These are phyloP conservation scores for Brachionus plicatilis DNA, from an alignment of 1,140 invertebrate genomes.

Conservation along the genomic window DNA sequence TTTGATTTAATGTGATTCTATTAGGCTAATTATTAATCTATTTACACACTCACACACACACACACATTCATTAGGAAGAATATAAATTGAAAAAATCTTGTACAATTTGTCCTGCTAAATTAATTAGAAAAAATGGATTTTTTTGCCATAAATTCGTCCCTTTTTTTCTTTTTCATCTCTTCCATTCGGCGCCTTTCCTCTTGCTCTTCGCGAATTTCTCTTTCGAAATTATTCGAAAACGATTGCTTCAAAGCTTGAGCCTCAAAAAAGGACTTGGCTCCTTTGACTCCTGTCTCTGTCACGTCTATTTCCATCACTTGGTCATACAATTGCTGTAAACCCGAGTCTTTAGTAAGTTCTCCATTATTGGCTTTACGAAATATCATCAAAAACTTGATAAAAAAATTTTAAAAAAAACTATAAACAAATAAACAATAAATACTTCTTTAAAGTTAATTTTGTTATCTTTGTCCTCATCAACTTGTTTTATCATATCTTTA, in stretches of 20 bases:
- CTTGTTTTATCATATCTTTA: slow-evolving; percentile 77
- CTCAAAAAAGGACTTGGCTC: slow-evolving; percentile 55
- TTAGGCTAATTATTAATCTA: background rate
- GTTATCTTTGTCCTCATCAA: slow-evolving; percentile 40
- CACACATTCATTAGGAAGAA: background rate
- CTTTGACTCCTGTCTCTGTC: slow-evolving; percentile 51
- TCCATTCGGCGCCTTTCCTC: slow-evolving; percentile 37
- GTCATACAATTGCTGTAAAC: slow-evolving; percentile 43
- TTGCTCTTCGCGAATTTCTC: slow-evolving; percentile 41
- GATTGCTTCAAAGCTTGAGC: slow-evolving; percentile 45
- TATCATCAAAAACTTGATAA: slow-evolving; percentile 33
- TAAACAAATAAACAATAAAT: background rate
- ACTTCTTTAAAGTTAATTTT: slow-evolving; percentile 40
- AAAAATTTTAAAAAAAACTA: background rate
- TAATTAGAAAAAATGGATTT: slow-evolving; percentile 33
- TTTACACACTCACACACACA: background rate
- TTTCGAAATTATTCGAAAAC: slow-evolving; percentile 35
- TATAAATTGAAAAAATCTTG: background rate
- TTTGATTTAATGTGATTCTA: background rate
- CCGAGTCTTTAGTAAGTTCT: background rate
- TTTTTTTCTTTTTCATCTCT: slow-evolving; percentile 36
- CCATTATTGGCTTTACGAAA: slow-evolving; percentile 41
- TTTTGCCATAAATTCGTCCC: slow-evolving; percentile 38
- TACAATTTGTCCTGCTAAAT: background rate
- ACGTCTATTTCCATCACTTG: slow-evolving; percentile 54